These are phyloP conservation scores for Neuroscelio doddi DNA, from an alignment of 2,888 invertebrate species.

Conservation along the genomic window DNA sequence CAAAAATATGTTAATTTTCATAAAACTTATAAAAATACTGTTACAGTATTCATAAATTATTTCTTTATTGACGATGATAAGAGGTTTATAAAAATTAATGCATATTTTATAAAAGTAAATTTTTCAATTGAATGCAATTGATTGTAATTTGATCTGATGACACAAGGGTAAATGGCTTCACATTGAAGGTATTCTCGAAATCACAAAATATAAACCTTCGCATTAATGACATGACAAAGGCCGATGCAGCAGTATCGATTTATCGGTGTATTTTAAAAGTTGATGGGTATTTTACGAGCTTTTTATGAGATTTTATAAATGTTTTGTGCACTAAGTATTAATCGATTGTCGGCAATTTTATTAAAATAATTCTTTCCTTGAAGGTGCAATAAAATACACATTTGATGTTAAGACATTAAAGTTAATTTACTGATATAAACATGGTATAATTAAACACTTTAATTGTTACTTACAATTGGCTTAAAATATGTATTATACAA, in stretches of 20 bases:
- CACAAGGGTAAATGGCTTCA: neutral
- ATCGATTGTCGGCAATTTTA: conserved; percentile 9
- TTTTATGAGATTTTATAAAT: conserved; percentile 10
- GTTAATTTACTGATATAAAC: neutral
- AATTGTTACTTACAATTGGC: too few species aligned
- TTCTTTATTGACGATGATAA: too few species aligned
- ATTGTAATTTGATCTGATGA: neutral
- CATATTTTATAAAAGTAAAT: too few species aligned
- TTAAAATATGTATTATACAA: too few species aligned
- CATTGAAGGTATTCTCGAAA: neutral
- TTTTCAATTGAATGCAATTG: neutral
- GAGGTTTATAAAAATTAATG: too few species aligned
- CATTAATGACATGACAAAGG: conserved; percentile 9
- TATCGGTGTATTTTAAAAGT: conserved; percentile 1
- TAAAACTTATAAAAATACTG: too few species aligned
- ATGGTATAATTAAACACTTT: too few species aligned
- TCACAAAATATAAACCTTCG: conserved; percentile 8
- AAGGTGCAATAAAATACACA: conserved; percentile 9
- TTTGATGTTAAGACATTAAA: neutral
- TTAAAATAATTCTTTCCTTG: conserved; percentile 21
- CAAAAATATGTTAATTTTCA: too few species aligned
- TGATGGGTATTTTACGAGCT: conserved; percentile 3
- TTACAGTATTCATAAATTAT: too few species aligned
- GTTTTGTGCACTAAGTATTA: neutral
- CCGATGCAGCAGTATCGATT: conserved; percentile 4